Conservation (phyloP, 2,113 vertebrate genomes). For the Cnemophilus loriae region DNA sequence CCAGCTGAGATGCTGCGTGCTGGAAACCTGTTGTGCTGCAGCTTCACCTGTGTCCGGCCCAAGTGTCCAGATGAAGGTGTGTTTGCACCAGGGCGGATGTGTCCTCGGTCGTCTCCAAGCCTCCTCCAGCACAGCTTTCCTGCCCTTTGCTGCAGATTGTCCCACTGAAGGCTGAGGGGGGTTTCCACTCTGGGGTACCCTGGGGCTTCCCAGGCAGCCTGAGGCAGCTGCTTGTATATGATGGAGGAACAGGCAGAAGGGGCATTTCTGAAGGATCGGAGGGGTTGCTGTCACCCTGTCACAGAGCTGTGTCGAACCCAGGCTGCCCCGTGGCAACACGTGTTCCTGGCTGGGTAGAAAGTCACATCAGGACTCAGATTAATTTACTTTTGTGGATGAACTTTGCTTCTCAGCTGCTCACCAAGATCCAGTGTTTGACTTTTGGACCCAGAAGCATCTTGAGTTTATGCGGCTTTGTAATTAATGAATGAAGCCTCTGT, state of each 20-base stretch:
- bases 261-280: background rate
- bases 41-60: background rate
- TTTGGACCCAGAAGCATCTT: background rate
- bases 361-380: background rate
- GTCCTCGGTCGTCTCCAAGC: background rate
- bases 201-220: rapidly evolving
- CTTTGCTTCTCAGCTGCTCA: background rate
- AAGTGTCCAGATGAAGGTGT: background rate
- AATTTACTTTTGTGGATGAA: background rate
- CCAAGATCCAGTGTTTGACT: background rate
- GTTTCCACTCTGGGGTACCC: background rate
- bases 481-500: conserved; percentile 2
- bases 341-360: background rate
- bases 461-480: background rate
- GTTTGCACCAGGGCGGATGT: background rate
- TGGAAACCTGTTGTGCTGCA: background rate
- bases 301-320: rapidly evolving
- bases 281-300: background rate
- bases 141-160: background rate
- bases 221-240: rapidly evolving
- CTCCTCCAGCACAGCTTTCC: background rate
- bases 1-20: background rate
- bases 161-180: background rate
- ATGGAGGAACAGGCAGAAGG: background rate
- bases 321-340: rapidly evolving